Base-by-base conservation (phyloP, 2,113 vertebrate genomes). In the Chinchilla lanigera region DNA sequence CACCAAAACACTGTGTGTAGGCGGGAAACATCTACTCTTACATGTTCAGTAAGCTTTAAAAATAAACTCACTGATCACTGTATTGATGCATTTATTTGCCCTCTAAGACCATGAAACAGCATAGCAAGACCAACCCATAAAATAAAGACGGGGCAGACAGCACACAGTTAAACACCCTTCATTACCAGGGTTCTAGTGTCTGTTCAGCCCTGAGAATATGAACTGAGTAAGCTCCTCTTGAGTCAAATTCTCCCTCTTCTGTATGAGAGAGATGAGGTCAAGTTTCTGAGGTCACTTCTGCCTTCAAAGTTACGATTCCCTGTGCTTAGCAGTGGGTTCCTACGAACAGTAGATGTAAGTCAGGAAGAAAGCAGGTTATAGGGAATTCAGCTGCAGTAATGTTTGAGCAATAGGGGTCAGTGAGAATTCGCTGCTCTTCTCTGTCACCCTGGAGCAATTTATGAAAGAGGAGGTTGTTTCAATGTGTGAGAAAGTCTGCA, bases 381-480 rank as follows among this genome's bases (percentile, higher is more conserved):
- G 11, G 19, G 73, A 83, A 35, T 12, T 67, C n/a, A 69, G 17
- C 67, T 38, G 35, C 33, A n/a, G 67, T n/a, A 69, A 20, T 69
- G 60, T 22, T 24, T 61, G 44, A 71, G 11, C 13, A 13, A 73
- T 20, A 2, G 73, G 30, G 60, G 26, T 90, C 75, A 78, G 19
- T 20, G 10, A 61, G 26, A 86, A 82, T 38, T 47, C 38, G 19
- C 58, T 95, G 28, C 44, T 88, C 47, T 80, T 92, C 95, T 65
- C 33, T 30, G 71, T 69, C 80, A 80, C 80, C 67, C 38, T 82
- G 52, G 47, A 93, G 80, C 82, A 93, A 86, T n/a, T 77, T 92
- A 61, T 50, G 47, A 86, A 83, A 80, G 14, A 90, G 81, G 26
- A 71, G 35, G 5, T 19, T 54, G 16, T 14, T n/a, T 80, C 44